Percentiles rank a stretch among this genome's conserved stretches.
Conservation (phyloP, 2,113 vertebrate genomes). For the Piaya cayana region DNA sequence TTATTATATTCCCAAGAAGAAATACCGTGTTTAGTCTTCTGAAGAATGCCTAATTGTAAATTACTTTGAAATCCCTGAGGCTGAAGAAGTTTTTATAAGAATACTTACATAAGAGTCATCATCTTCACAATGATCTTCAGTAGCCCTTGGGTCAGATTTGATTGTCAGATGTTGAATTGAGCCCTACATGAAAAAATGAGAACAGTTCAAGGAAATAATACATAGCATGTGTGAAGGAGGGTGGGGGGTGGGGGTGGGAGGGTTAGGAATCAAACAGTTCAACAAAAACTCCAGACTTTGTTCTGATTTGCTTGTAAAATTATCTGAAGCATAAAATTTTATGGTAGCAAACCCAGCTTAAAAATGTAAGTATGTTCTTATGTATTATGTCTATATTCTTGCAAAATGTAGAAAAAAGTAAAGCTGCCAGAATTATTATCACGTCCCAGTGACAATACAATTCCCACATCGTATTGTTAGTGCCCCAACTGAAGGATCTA, state of each 20-base stretch:
- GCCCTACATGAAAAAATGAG: slow-evolving; percentile 76
- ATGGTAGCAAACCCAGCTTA: neutral
- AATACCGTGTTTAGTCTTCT: neutral
- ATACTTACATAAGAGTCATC: slow-evolving; percentile 90
- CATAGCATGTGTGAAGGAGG: neutral
- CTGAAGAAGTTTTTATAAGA: neutral
- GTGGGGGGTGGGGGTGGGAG: too few species aligned
- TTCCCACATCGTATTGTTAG: neutral
- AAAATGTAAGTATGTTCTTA: neutral
- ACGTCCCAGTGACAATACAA: neutral
- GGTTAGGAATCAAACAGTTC: neutral
- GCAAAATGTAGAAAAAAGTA: neutral
- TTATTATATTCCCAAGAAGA: neutral
- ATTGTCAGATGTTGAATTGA: slow-evolving; percentile 91
- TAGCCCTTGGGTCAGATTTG: slow-evolving; percentile 80
- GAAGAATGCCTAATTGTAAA: neutral
- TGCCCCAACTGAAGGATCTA: neutral
- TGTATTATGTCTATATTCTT: neutral
- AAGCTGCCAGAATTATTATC: neutral
- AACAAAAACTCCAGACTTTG: neutral
- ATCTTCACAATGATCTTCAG: slow-evolving; percentile 90
- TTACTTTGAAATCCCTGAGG: neutral
- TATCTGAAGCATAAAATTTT: neutral
- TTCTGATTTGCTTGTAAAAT: neutral
- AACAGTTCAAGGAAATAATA: neutral